These are phyloP conservation scores for Platynereis dumerilii DNA, from an alignment of 2,888 invertebrate genomes.

Conservation along the genomic window DNA sequence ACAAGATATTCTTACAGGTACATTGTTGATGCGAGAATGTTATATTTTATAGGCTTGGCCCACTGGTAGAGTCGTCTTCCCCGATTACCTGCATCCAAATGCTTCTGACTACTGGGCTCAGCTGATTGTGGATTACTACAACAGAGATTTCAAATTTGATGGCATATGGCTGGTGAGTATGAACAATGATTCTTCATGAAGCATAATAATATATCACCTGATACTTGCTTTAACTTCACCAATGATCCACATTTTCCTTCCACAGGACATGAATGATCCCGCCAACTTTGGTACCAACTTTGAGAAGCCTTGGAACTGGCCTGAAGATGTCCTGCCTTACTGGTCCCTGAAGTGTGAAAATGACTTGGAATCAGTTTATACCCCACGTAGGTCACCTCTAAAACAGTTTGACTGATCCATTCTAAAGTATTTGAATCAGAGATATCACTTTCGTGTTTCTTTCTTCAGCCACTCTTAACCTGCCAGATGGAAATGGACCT, in stretches of 20 bases:
- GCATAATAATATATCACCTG: no score
- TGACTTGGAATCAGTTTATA: conserved; percentile 56
- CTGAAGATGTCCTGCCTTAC: conserved; percentile 46
- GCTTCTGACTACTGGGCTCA: conserved; percentile 50
- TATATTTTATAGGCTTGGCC: conserved; percentile 46
- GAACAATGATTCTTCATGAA: neutral
- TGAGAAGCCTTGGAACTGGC: conserved; percentile 59
- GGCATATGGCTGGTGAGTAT: conserved; percentile 59
- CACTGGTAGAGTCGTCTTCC: conserved; percentile 49
- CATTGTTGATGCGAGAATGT: no score
- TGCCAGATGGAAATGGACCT: no score
- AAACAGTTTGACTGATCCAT: no score
- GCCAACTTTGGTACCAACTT: conserved; percentile 63
- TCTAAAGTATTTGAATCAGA: no score
- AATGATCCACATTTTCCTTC: neutral
- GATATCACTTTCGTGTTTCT: no score
- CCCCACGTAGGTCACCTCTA: conserved; percentile 51
- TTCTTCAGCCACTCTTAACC: no score
- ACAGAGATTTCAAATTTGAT: conserved; percentile 47
- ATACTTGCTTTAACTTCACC: no score
- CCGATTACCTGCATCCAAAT: conserved; percentile 54
- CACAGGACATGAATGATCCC: conserved; percentile 65
- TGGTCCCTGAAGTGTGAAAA: conserved; percentile 58
- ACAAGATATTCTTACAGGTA: no score
- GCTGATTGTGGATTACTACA: conserved; percentile 45